Evolutionary conservation across 2,888 invertebrate species (phyloP).

Genomic region (Drosophila fulvimacula): DNA sequence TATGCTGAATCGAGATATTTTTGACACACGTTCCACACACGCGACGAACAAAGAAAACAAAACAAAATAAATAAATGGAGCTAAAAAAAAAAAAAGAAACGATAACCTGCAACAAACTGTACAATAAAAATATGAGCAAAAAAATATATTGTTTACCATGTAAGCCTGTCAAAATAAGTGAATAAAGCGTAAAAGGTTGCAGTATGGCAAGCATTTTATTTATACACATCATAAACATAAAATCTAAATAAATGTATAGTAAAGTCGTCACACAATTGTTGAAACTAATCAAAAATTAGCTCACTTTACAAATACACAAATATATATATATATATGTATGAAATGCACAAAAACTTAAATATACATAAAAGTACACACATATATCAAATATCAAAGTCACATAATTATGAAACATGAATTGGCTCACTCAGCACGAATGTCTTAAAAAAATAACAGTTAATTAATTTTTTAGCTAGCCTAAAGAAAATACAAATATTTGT

Average conservation of each 20-base stretch:
- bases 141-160: conserved; percentile 39
- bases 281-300: neutral
- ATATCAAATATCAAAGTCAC: conserved; percentile 20
- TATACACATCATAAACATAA: conserved; percentile 40
- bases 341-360: conserved; percentile 24
- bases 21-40: conserved; percentile 39
- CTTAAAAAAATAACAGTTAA: conserved; percentile 10
- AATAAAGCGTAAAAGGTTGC: conserved; percentile 67
- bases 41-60: conserved; percentile 23
- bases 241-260: conserved; percentile 1
- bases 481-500: neutral
- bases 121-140: conserved; percentile 15
- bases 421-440: conserved; percentile 10
- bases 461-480: conserved; percentile 24
- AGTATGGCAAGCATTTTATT: conserved; percentile 72
- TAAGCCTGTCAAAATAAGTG: conserved; percentile 35
- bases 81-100: neutral
- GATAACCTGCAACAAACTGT: conserved; percentile 25
- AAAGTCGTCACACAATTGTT: neutral
- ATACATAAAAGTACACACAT: conserved; percentile 3
- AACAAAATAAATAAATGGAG: conserved; percentile 8
- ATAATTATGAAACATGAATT: conserved; percentile 17
- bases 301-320: conserved; percentile 29
- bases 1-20: conserved; percentile 41
- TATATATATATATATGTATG: neutral